Conservation (phyloP, 2,888 invertebrate species). For the Alloplasta piceator region DNA sequence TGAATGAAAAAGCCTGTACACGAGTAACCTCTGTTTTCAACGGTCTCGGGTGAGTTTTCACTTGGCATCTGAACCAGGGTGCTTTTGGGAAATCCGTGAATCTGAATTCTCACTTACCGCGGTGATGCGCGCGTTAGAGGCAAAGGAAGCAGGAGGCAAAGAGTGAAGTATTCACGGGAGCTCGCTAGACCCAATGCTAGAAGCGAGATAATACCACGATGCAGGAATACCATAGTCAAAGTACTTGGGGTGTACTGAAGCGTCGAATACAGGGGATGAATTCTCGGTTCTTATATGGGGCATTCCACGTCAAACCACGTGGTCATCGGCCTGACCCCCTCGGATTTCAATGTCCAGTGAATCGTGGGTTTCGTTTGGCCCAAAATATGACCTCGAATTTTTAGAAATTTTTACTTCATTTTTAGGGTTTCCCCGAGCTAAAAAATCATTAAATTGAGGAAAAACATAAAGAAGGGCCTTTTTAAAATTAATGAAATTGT, state of each 20-base stretch:
- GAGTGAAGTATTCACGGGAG: not conserved
- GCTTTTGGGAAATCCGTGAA: constrained; percentile 65
- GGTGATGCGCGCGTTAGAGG: constrained; percentile 13
- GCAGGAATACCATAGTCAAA: constrained; percentile 22
- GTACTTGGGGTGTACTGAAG: constrained; percentile 21
- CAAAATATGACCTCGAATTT: no score
- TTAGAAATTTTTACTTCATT: no score
- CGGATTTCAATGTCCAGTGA: no score
- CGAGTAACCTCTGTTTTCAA: constrained; percentile 22
- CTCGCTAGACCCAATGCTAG: not conserved
- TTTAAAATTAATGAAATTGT: no score
- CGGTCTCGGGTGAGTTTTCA: constrained; percentile 28
- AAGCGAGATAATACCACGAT: not conserved
- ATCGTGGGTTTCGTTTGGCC: no score
- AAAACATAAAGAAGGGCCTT: no score
- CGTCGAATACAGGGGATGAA: constrained; percentile 9
- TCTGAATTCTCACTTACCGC: constrained; percentile 57
- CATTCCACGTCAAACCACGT: no score
- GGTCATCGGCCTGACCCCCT: no score
- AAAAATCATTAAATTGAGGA: no score
- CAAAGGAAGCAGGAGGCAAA: not conserved
- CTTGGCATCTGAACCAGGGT: constrained; percentile 14
- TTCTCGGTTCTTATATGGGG: not conserved
- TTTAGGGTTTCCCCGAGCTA: no score
- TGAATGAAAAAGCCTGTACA: not conserved